Base-by-base conservation (phyloP, 2,888 invertebrate species). In the Amphimallon solstitiale region DNA sequence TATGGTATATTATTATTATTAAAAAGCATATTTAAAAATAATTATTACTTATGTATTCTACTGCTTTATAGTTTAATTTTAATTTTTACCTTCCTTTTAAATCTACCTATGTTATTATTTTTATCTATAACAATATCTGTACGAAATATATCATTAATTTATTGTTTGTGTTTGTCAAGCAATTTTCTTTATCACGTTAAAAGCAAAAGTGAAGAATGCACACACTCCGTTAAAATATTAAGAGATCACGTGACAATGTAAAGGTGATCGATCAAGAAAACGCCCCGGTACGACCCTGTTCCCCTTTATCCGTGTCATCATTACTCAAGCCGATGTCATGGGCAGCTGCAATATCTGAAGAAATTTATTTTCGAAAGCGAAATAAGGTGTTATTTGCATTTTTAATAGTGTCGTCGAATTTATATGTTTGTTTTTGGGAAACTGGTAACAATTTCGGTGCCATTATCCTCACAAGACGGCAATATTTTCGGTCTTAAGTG, bases 361-460 rank as follows among this genome's bases (percentile, higher is more conserved):
- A 60, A 63, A 67, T 67, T 67, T 67, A 67, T 67, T 67, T n/a
- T 59, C 63, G 34, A 49, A 29, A 19, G 35, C 51, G 37, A 67
- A 63, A 63, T 67, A 67, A 67, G 63, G 67, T 59, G 67, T 63
- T 67, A 67, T 67, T 63, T 63, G 59, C 67, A 67, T 67, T 63
- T 63, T 63, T 59, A 63, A 67, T 59, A 63, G 45, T 34, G 59
- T 48, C 49, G 40, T 62, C 59, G 63, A 67, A 67, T 59, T 67
- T 63, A 63, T 67, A 54, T 67, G 56, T 67, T 67, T 67, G 67
- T 63, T 67, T n/a, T 67, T 63, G 67, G 56, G 45, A 63, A 56
- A 59, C 67, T 62, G 49, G 67, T 67, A 67, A 63, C 63, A 62
- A 63, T 63, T 67, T 54, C 45, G 43, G 45, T 45, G 61, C 54